phyloP scores from a whole-genome alignment of 2,888 invertebrate genomes.

The Ichneumoninae sp. region DNA sequence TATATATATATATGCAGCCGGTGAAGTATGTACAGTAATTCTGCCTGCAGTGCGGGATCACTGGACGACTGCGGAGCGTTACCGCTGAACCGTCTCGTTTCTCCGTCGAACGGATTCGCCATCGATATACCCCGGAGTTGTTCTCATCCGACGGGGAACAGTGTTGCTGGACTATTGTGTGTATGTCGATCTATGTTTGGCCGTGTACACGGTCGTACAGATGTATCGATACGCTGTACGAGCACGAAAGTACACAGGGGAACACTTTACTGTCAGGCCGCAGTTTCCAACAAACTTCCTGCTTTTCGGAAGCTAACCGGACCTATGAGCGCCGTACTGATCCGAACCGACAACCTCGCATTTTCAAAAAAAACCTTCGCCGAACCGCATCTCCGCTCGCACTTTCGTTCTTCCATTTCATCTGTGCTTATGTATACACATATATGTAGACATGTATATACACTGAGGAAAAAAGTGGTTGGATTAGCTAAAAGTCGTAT shows the following conservation, averaged over 20 bases:
- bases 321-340: constrained; percentile 32
- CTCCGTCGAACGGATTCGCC: constrained; percentile 31
- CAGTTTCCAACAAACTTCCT: constrained; percentile 61
- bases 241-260: constrained; percentile 39
- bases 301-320: constrained; percentile 50
- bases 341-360: constrained; percentile 25
- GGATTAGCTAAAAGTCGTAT: too few relatives aligned
- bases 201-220: background rate
- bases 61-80: constrained; percentile 27
- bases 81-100: constrained; percentile 28
- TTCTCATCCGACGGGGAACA: constrained; percentile 19
- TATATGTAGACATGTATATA: background rate
- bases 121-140: constrained; percentile 44
- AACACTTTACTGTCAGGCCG: constrained; percentile 48
- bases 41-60: constrained; percentile 27
- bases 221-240: constrained; percentile 12
- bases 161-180: constrained; percentile 7
- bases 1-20: background rate
- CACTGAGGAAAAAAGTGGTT: too few relatives aligned
- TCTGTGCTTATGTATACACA: background rate
- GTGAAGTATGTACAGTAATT: constrained; percentile 7
- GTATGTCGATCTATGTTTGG: background rate
- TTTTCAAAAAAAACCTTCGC: constrained; percentile 15
- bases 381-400: constrained; percentile 30
- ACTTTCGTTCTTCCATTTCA: background rate